phyloP scores from a whole-genome alignment of 2,888 invertebrate species.

The Lysandra coridon region DNA sequence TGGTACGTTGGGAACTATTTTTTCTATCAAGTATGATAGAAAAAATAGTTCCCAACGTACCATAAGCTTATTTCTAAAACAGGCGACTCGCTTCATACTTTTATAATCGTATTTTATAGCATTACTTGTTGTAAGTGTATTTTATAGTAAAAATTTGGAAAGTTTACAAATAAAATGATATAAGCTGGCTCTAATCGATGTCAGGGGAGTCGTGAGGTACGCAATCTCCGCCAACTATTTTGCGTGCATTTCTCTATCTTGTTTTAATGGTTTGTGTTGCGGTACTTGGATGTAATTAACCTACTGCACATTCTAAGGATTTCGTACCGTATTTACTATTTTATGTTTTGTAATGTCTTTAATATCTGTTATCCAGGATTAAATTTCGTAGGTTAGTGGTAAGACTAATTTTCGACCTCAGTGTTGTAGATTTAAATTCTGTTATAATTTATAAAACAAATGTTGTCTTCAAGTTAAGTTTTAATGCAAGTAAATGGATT shows the following conservation, averaged over 20 bases:
- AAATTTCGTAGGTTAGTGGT: neutral
- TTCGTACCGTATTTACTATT: neutral
- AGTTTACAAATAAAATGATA: constrained; percentile 70
- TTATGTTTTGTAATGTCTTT: neutral
- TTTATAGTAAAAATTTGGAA: constrained; percentile 55
- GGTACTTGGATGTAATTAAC: constrained; percentile 17
- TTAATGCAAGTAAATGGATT: too few relatives aligned
- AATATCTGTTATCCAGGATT: neutral
- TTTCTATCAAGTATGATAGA: too few relatives aligned
- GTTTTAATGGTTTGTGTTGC: constrained; percentile 32
- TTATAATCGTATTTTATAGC: neutral
- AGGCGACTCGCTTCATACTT: too few relatives aligned
- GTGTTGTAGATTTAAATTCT: too few relatives aligned
- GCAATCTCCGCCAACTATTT: constrained; percentile 37
- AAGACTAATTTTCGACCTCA: too few relatives aligned
- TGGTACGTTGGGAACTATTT: neutral
- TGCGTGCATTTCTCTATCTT: constrained; percentile 36
- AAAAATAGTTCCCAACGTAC: too few relatives aligned
- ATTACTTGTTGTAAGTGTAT: constrained; percentile 44
- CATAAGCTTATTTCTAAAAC: neutral
- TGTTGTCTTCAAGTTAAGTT: too few relatives aligned
- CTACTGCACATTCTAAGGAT: neutral
- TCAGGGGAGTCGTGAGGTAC: constrained; percentile 56
- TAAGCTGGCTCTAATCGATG: constrained; percentile 73
- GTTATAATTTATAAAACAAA: too few relatives aligned